Base-by-base conservation (phyloP, 2,888 invertebrate species). In the Drosophila paracracens region DNA sequence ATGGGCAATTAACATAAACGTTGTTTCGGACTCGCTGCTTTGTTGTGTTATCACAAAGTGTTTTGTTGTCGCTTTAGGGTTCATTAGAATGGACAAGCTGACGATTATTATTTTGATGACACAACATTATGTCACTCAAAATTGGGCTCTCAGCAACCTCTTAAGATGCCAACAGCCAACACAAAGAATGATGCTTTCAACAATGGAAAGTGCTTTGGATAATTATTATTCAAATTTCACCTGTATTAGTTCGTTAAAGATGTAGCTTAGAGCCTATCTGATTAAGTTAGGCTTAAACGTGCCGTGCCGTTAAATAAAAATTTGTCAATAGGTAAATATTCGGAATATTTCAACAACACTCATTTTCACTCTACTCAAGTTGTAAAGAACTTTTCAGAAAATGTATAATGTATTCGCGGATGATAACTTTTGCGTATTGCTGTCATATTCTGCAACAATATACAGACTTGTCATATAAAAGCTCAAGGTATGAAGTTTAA, bases 1-100 rank as follows among this genome's bases (percentile, higher is more conserved):
- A 72, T 70, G 65, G 63, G 70, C 62, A 81, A 78, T 89, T 81
- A 76, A 33, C 72, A 74, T 77, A 66, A 74, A 88, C 74, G 53
- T 50, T 65, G 56, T 50, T 51, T 33, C 60, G 25, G n/a, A 48
- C 33, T 38, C 16, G 25, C 21, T 46, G 59, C 59, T 21, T 29
- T 36, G 29, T 35, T 31, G 40, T 31, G 36, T 27, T 51, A 59
- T 27, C 21, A 53, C 25, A 58, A 61, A 63, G 54, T 54, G 51
- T 65, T 58, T 52, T 72, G 62, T 72, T 54, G 33, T 18, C 43
- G 56, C 29, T 36, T 60, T 33, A 11, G 38, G 46, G 27, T 18
- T 50, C 18, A 61, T 70, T 53, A 29, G 60, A 33, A 43, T 60
- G 56, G 56, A 59, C 76, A 51, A 58, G 53, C 36, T 58, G 57